Percentiles rank a stretch among this genome's conserved stretches.
These are phyloP conservation scores for Sakesphorus luctuosus DNA, from an alignment of 2,113 vertebrate genomes.

Conservation along the genomic window DNA sequence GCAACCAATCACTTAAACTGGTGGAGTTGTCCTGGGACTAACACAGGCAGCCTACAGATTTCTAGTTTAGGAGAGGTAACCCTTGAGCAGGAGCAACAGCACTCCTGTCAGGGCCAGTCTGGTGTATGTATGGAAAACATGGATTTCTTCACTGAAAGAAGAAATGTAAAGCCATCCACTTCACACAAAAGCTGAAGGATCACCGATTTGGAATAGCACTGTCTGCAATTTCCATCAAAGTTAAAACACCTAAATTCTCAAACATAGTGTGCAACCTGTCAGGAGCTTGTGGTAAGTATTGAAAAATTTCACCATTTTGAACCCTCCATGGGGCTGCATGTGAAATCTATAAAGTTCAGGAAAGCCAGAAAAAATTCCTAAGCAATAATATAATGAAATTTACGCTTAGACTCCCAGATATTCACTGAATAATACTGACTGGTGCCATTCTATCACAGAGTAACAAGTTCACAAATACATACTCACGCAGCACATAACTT, in stretches of 20 bases:
- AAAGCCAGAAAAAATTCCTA: neutral
- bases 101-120: neutral
- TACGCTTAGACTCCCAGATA: neutral
- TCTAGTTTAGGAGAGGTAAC: neutral
- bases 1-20: neutral
- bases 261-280: neutral
- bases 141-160: neutral
- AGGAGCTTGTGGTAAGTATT: neutral
- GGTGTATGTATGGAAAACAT: fast-evolving
- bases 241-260: neutral
- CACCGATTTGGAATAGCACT: neutral
- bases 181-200: neutral
- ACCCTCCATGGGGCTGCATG: neutral
- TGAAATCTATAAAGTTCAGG: neutral
- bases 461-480: neutral
- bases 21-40: neutral
- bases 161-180: neutral
- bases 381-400: neutral
- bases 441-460: neutral
- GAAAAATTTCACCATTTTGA: neutral
- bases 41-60: neutral
- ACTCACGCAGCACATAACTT: neutral
- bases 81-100: fast-evolving
- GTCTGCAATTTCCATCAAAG: neutral
- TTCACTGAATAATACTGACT: neutral